These are phyloP conservation scores for Lamellibrachia satsuma DNA, from an alignment of 2,888 invertebrate genomes.

Conservation along the genomic window DNA sequence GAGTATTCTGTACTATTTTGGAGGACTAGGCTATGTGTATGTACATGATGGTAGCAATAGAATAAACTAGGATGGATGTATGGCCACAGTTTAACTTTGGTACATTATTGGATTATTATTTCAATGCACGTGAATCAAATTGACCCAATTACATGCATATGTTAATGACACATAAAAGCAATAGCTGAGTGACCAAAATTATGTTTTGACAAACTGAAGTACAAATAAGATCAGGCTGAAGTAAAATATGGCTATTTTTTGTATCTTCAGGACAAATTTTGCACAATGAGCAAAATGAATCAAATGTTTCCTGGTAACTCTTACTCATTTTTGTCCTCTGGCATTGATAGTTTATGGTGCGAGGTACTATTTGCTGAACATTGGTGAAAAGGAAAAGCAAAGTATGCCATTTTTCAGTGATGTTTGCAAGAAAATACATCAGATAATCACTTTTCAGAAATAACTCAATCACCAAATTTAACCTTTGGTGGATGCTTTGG, in stretches of 20 bases:
- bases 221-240: background rate
- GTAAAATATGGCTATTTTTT: background rate
- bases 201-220: background rate
- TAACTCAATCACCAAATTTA: background rate
- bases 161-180: background rate
- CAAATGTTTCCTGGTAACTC: background rate
- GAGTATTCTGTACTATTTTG: background rate
- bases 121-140: background rate
- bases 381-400: background rate
- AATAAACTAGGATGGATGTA: background rate
- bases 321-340: background rate
- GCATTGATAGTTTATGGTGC: background rate
- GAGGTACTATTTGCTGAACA: no score
- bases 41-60: background rate
- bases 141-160: background rate
- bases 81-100: background rate
- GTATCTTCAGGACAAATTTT: background rate
- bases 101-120: background rate
- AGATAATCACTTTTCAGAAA: background rate
- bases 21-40: background rate
- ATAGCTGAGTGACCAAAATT: background rate
- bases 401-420: background rate
- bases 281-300: background rate
- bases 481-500: background rate
- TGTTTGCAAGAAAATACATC: background rate